phyloP scores from a whole-genome alignment of 2,797 vertebrate genomes.

The Siniperca undulata region DNA sequence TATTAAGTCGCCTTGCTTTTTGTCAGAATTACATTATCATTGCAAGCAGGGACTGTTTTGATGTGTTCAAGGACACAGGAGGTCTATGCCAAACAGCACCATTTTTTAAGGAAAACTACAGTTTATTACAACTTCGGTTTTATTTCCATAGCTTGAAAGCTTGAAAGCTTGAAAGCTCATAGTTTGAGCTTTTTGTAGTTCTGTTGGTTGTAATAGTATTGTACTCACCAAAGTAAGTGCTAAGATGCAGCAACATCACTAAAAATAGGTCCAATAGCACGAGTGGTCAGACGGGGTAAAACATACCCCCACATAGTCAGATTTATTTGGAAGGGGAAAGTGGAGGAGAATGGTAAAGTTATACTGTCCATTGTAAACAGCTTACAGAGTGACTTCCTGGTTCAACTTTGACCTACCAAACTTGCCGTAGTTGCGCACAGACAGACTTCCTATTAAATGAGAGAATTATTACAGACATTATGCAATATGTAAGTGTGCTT shows the following conservation, averaged over 20 bases:
- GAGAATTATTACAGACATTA: background rate
- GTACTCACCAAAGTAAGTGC: background rate
- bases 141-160: background rate
- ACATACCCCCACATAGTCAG: background rate
- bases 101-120: background rate
- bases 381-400: too few relatives aligned
- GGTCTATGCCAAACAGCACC: background rate
- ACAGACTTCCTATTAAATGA: background rate
- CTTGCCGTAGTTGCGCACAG: background rate
- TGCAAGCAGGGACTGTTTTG: constrained; percentile 27
- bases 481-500: background rate
- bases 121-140: background rate
- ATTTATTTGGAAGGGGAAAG: background rate
- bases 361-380: background rate
- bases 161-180: background rate
- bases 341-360: background rate
- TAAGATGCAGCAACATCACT: background rate
- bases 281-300: background rate
- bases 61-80: constrained; percentile 24
- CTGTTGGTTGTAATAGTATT: background rate
- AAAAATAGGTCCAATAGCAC: background rate
- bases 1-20: constrained; percentile 17
- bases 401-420: background rate
- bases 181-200: background rate
- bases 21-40: constrained; percentile 42